Base-by-base conservation (phyloP, 2,888 invertebrate species). In the Sarcophaga variegata region DNA sequence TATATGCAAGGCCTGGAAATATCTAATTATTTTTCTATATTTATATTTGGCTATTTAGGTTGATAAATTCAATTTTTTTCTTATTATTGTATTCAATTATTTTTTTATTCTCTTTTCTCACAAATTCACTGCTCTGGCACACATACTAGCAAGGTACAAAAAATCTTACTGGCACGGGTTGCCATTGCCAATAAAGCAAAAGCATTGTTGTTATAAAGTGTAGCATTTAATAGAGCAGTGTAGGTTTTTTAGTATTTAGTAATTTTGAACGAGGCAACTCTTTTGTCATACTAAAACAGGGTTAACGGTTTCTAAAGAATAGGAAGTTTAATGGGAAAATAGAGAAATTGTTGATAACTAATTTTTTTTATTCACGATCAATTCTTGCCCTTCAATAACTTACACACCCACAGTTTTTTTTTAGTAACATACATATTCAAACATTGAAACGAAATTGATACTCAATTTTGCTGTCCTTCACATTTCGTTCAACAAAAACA, bases 121-220 rank as follows among this genome's bases (percentile, higher is more conserved):
- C 85, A 82, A 85, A 82, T 79, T 78, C 82, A 82, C 66, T 85
- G 66, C 85, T 78, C 84, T 84, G 84, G 84, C 84, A 85, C 85
- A 81, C 85, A 85, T 85, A 85, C 81, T 81, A 81, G 77, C 81
- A 81, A 81, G 76, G 85, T 63, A 84, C 71, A 77, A 81, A 81
- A 78, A 54, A 83, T 77, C 76, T 72, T 71, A 76, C 25, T 64
- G 17, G 3, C 72, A 25, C 45, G 71, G 0, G 66, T 72, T 83
- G 77, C 76, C 76, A 75, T 64, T 71, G 62, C 37, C n/a, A 6
- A 4, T 54, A 25, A 69, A 20, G 10, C 2, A 27, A 6, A 14
- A 10, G 17, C 59, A 25, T 20, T 12, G 72, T 59, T 80, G 72
- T 25, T 49, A 20, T 71, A 54, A 63, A 10, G 6, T 3, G 71